Evolutionary conservation across 2,888 invertebrate species (phyloP).

Genomic region (Drosophila eohydei): DNA sequence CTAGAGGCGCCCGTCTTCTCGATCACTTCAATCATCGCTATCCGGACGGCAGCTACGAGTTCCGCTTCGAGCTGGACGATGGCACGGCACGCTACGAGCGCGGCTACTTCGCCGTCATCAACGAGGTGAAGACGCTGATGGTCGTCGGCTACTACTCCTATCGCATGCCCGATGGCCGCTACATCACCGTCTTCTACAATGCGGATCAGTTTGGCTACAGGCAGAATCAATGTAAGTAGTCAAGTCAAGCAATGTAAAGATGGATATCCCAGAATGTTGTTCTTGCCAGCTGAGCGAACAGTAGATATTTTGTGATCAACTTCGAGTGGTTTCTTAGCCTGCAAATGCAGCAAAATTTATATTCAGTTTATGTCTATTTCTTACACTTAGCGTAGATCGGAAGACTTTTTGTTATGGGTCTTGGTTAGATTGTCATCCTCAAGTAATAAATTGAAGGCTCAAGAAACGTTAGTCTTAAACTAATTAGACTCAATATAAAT

Average conservation of each 20-base stretch:
- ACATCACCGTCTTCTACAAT: constrained; percentile 83
- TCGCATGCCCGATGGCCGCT: constrained; percentile 77
- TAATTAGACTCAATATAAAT: too few relatives aligned
- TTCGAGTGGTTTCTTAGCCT: too few relatives aligned
- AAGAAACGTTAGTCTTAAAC: too few relatives aligned
- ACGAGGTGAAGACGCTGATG: constrained; percentile 77
- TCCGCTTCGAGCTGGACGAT: constrained; percentile 80
- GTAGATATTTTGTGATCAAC: too few relatives aligned
- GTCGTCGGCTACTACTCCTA: constrained; percentile 83
- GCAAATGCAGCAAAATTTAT: too few relatives aligned
- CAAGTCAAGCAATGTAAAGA: too few relatives aligned
- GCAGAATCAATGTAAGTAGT: constrained; percentile 82
- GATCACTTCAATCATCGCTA: constrained; percentile 81
- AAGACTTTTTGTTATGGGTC: too few relatives aligned
- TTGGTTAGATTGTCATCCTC: too few relatives aligned
- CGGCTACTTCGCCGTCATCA: constrained; percentile 77
- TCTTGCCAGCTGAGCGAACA: background rate
- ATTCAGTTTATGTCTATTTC: too few relatives aligned
- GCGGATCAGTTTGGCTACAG: constrained; percentile 83
- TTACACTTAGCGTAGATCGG: too few relatives aligned
- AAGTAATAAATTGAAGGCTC: too few relatives aligned
- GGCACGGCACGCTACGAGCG: constrained; percentile 83
- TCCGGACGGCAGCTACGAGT: constrained; percentile 83
- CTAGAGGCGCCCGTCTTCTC: constrained; percentile 42
- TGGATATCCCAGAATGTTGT: too few relatives aligned